phyloP scores from a whole-genome alignment of 2,113 vertebrate species.

The Sphaerodactylus townsendi region DNA sequence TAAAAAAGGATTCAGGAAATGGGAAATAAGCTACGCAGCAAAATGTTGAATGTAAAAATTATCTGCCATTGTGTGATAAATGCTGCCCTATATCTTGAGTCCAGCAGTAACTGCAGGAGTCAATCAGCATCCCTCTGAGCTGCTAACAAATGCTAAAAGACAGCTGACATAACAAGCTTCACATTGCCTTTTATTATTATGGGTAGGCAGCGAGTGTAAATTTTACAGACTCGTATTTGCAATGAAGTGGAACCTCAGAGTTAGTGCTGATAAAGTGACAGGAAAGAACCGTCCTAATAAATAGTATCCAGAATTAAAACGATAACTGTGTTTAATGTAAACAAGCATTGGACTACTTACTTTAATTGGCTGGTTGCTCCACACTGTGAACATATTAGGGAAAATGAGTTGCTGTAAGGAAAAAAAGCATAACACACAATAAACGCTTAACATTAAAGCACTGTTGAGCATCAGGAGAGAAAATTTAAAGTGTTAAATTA shows the following conservation, averaged over 20 bases:
- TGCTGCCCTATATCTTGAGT: slow-evolving; percentile 25
- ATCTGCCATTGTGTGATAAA: slow-evolving; percentile 29
- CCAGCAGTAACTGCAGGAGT: slow-evolving; percentile 22
- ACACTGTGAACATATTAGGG: slow-evolving; percentile 2
- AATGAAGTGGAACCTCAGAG: slow-evolving; percentile 31
- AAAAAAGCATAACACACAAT: accelerated
- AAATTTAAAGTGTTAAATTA: too few species aligned
- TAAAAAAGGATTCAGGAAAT: slow-evolving; percentile 51
- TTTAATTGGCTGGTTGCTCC: neutral
- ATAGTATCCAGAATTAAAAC: slow-evolving; percentile 18
- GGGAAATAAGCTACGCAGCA: slow-evolving; percentile 42
- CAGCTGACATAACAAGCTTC: slow-evolving; percentile 12
- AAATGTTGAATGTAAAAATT: slow-evolving; percentile 36
- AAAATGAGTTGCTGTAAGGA: slow-evolving; percentile 12
- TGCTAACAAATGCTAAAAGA: slow-evolving; percentile 31
- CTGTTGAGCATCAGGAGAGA: slow-evolving; percentile 5
- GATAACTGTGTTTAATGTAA: slow-evolving; percentile 28
- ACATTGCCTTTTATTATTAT: slow-evolving; percentile 46
- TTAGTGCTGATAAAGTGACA: neutral
- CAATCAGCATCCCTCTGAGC: slow-evolving; percentile 23
- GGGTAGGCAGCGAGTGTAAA: slow-evolving; percentile 28
- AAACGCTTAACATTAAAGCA: slow-evolving; percentile 16
- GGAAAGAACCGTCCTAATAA: slow-evolving; percentile 39
- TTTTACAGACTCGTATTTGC: slow-evolving; percentile 28
- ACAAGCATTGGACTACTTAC: slow-evolving; percentile 29